Base-by-base conservation (phyloP, 2,888 invertebrate species). In the Diarsia dahlii region DNA sequence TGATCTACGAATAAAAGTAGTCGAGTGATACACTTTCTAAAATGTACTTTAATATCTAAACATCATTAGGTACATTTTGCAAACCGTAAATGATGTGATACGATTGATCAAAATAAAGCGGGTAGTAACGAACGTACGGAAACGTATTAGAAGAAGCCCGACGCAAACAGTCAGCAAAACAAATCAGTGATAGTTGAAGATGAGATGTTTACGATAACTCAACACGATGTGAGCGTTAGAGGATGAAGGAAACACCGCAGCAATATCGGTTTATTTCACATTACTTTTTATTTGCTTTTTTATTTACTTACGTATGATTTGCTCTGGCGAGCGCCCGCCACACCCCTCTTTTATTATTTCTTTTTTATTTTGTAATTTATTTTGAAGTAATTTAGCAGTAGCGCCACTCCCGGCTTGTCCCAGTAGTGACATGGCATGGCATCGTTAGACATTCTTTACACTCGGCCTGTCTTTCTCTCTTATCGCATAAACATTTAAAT, bases 371-470 rank as follows among this genome's bases (percentile, higher is more conserved):
- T 81, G 72, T 81, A 80, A 87, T 89, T 77, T 84, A 82, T 81
- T 90, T 89, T 67, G 74, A 76, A 85, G 77, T 89, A 83, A 81
- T 76, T 84, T 92, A 92, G 92, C 90, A 89, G 92, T 94, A 93
- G 92, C 89, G 92, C 91, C 91, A 90, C 88, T 85, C 93, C 93
- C 89, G 89, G 94, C 94, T 94, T 86, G 89, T 92, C 94, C 91
- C 90, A 89, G 92, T 95, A 94, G 94, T 87, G 73, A 91, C 90
- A 91, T 88, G 92, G 95, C 95, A 95, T 95, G 95, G 94, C 95
- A 93, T 95, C 90, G 90, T 92, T 93, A 93, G 92, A 90, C 88
- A 90, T 92, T 92, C 87, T 92, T 91, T 91, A 89, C 91, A 85
- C 89, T 90, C 86, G 87, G 93, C 94, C 94, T 92, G 87, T 92